Base-by-base conservation (phyloP, 1,140 invertebrate genomes). In the Heliconius melpomene region DNA sequence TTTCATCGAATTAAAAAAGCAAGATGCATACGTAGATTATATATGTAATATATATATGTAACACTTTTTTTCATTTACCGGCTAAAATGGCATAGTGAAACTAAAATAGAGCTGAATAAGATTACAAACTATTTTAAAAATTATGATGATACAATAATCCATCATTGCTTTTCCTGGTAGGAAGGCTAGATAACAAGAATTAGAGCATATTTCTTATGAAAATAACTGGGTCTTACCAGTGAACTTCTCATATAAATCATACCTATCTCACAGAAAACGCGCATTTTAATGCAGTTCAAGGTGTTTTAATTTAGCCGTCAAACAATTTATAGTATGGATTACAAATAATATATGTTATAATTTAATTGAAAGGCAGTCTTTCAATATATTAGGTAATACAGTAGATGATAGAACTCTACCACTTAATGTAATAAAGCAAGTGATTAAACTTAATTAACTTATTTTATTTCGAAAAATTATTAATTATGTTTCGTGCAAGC, bases 131-230 rank as follows among this genome's bases (percentile, higher is more conserved):
- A 29, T 29, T 66, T 26, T 66, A 66, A 29, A 66, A 66, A 66
- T 16, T 66, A 66, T 29, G 60, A 66, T 29, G 23, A 29, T 66
- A 66, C 60, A 29, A 66, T 66, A 29, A 66, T 29, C 8, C 60
- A 66, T 66, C 11, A 11, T 7, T 26, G 23, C 3, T 66, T 16
- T 66, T 66, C 60, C 60, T 16, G 11, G 60, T 16, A 66, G 32
- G 32, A 32, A 32, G 32, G 9, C 11, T 26, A 29, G 60, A 60
- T 60, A 60, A 60, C 26, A n/a, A 66, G 9, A 66, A 66, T 66
- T 66, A 66, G 29, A 66, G 60, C 9, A 66, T 66, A 16, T 66
- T 66, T 66, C 60, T 66, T 66, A 66, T 66, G 60, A 66, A 66
- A 66, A 66, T 66, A 29, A 66, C 60, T 7, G 60, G 29, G 11